A percentile compares a stretch with the other conserved stretches of the same genome.
phyloP scores from a whole-genome alignment of 1,140 invertebrate species.

The Drosophila suzukii region DNA sequence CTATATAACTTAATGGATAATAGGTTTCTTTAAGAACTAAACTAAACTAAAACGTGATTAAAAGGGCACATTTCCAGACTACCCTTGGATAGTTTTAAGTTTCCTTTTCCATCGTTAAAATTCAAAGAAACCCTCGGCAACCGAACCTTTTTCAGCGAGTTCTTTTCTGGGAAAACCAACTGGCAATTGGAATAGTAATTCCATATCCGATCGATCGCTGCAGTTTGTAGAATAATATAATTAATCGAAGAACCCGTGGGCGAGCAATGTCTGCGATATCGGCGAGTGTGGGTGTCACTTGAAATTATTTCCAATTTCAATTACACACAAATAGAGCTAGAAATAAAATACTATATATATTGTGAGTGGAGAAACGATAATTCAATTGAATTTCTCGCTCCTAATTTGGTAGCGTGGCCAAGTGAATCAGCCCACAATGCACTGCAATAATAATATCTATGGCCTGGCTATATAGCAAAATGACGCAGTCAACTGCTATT shows the following conservation, averaged over 20 bases:
- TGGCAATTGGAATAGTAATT: constrained; percentile 8
- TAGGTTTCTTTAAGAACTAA: not conserved
- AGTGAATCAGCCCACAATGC: constrained; percentile 67
- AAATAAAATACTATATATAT: constrained; percentile 2
- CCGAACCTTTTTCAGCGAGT: constrained; percentile 10
- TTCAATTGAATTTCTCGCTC: constrained; percentile 77
- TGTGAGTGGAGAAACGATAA: constrained; percentile 21
- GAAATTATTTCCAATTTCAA: constrained; percentile 72
- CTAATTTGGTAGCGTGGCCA: constrained; percentile 67
- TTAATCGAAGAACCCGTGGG: constrained; percentile 39
- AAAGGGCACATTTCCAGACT: too few species aligned
- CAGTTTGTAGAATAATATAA: constrained; percentile 37
- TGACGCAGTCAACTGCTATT: constrained; percentile 52
- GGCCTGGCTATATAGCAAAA: constrained; percentile 19
- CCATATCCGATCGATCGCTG: constrained; percentile 28
- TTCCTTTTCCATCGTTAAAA: not conserved
- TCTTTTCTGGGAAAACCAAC: constrained; percentile 13
- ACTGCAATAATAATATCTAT: constrained; percentile 54
- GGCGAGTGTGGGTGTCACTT: constrained; percentile 40
- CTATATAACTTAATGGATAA: not conserved
- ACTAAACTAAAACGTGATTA: too few species aligned
- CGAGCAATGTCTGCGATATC: constrained; percentile 6
- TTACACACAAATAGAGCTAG: constrained; percentile 40
- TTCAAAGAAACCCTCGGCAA: not conserved
- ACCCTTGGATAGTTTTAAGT: not conserved